Evolutionary conservation across 53 echinoderm and acorn worm species (phyloP), one percentile per base, ranked within the genome.

Genomic region (Crossaster papposus): DNA sequence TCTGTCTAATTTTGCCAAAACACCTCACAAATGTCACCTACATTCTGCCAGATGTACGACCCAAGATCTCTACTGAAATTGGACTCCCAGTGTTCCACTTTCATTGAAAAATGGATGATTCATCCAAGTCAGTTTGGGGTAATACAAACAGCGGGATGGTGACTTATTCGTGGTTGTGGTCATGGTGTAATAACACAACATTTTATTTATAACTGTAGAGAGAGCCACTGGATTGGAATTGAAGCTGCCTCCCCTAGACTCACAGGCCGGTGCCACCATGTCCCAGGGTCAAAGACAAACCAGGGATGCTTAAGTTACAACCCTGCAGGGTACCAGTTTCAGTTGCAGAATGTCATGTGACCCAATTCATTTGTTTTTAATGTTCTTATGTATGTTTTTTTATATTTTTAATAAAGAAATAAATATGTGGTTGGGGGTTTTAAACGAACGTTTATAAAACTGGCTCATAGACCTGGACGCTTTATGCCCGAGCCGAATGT

Each of bases 271-370:
- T n/a, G n/a, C n/a, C n/a, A n/a, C n/a, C n/a, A n/a, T n/a, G n/a
- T 28, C n/a, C 32, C 31, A 0, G 54, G 72, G 85, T 72, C 74
- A 85, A 32, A 14, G 38, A 54, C 44, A 73, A 73, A 54, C 11
- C n/a, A 17, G 53, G 73, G 55, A 32, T 18, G 85, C 24, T 85
- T 17, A 72, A 54, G 35, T 74, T 52, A 74, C 85, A 34, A 28
- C 85, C 54, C 85, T 73, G 54, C 74, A 54, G 87, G 87, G 77
- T 62, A 64, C 87, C 55, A 22, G 55, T 35, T 63, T 55, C 87
- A 87, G 37, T 76, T 55, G 58, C 87, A 35, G 32, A 54, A 85
- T n/a, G 50, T 71, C 71, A 50, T 83, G 71, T 44, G 38, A 71
- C 50, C 0, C 11, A 24, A 3, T 64, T 38, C 37, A n/a, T n/a